A percentile compares a stretch with the other conserved stretches of the same genome.
phyloP scores from a whole-genome alignment of 2,113 vertebrate species.

The Channa argus region DNA sequence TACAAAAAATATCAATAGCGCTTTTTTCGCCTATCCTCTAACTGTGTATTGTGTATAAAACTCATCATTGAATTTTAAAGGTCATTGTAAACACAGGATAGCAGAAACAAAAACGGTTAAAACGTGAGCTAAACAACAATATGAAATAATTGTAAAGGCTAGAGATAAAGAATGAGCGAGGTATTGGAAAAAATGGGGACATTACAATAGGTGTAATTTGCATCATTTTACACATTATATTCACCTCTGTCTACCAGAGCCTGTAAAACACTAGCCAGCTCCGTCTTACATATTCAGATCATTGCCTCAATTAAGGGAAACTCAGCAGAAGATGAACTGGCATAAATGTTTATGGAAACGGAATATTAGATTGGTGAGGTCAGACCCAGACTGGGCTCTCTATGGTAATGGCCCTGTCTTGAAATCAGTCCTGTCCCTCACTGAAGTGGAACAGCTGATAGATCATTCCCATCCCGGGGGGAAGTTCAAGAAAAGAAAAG shows the following conservation, averaged over 20 bases:
- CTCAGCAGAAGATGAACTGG: slow-evolving; percentile 83
- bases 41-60: slow-evolving; percentile 1
- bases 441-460: slow-evolving; percentile 85
- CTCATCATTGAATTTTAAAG: slow-evolving; percentile 18
- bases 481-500: slow-evolving; percentile 83
- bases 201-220: slow-evolving; percentile 82
- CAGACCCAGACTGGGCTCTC: slow-evolving; percentile 79
- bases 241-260: slow-evolving; percentile 75
- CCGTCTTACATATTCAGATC: slow-evolving; percentile 85
- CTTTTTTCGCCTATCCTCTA: neutral
- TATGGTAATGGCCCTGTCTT: slow-evolving; percentile 85
- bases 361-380: slow-evolving; percentile 84
- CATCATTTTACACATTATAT: slow-evolving; percentile 85
- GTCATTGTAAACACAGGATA: slow-evolving; percentile 14
- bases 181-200: slow-evolving; percentile 54
- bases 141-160: slow-evolving; percentile 58
- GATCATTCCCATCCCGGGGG: slow-evolving; percentile 72
- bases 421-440: slow-evolving; percentile 82
- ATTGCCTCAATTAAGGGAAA: slow-evolving; percentile 86
- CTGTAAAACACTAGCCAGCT: slow-evolving; percentile 70
- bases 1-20: neutral
- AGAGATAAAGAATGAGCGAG: slow-evolving; percentile 47
- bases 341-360: slow-evolving; percentile 87
- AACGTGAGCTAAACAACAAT: slow-evolving; percentile 67
- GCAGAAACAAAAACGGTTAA: slow-evolving; percentile 50